phyloP scores from a whole-genome alignment of 30 jellyfish, hydroid and myxozoan genomes.

The Pseudorhiza aurosa region DNA sequence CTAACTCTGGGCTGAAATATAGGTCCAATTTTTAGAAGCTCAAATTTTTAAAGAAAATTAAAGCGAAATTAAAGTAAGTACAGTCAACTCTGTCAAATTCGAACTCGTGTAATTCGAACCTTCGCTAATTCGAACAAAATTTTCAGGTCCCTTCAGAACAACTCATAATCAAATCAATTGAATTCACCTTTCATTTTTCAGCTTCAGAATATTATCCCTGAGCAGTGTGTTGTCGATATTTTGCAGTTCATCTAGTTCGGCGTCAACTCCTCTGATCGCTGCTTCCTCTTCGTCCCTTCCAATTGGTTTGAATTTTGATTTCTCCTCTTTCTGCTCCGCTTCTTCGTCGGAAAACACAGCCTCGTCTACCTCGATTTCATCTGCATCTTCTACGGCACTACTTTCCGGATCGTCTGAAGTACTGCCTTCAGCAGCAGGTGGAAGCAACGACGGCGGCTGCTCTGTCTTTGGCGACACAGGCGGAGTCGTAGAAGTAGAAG shows the following conservation, averaged over 20 bases:
- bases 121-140: too few relatives aligned
- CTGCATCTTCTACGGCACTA: conserved; percentile 38
- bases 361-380: conserved; percentile 77
- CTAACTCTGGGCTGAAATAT: too few relatives aligned
- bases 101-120: too few relatives aligned
- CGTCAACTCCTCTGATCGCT: conserved; percentile 74
- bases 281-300: conserved; percentile 70
- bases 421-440: conserved; percentile 18
- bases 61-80: too few relatives aligned
- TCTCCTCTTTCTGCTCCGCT: conserved; percentile 60
- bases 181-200: conserved; percentile 80
- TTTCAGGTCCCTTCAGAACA: too few relatives aligned
- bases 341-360: conserved; percentile 98
- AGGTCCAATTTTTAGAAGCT: too few relatives aligned
- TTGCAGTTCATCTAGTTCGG: conserved; percentile 93
- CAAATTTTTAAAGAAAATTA: too few relatives aligned
- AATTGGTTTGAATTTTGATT: conserved; percentile 70
- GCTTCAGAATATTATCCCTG: conserved; percentile 80
- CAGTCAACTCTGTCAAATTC: too few relatives aligned
- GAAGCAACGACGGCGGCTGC: conserved; percentile 45
- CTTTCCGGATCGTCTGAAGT: conserved; percentile 32
- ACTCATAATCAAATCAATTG: too few relatives aligned
- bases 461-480: conserved; percentile 81
- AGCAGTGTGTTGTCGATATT: conserved; percentile 80
- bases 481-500: conserved; percentile 65